phyloP scores from a whole-genome alignment of 2,888 invertebrate genomes.

The Mimachlamys varia region DNA sequence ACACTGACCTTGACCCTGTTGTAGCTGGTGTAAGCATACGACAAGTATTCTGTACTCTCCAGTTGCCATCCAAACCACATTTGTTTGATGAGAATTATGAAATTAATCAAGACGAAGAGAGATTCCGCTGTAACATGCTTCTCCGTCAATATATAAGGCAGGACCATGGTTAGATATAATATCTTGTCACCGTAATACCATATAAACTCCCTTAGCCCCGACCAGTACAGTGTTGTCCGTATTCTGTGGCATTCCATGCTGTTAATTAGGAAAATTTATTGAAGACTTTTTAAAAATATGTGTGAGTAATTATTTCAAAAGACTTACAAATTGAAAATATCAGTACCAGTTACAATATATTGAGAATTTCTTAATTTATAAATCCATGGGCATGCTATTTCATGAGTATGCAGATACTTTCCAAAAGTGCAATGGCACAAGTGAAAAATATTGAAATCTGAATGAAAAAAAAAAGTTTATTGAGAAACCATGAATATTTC shows the following conservation, averaged over 20 bases:
- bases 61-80: constrained; percentile 40
- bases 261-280: neutral
- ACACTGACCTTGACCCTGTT: constrained; percentile 37
- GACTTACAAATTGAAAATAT: too few relatives aligned
- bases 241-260: constrained; percentile 20
- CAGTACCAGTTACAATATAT: neutral
- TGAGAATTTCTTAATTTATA: too few relatives aligned
- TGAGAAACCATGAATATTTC: too few relatives aligned
- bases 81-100: constrained; percentile 22
- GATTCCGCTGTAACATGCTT: neutral
- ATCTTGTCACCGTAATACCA: constrained; percentile 19
- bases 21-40: neutral
- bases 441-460: too few relatives aligned
- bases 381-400: too few relatives aligned
- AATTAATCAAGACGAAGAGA: constrained; percentile 30
- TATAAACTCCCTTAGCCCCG: neutral
- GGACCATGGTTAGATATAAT: neutral
- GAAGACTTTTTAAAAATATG: neutral
- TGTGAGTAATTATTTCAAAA: neutral
- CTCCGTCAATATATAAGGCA: neutral
- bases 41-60: constrained; percentile 37
- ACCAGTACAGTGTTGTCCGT: neutral
- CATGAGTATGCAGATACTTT: too few relatives aligned
- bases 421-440: too few relatives aligned
- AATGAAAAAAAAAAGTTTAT: too few relatives aligned